These are phyloP conservation scores for Margaritifera margaritifera DNA, from an alignment of 2,888 invertebrate genomes.

Conservation along the genomic window DNA sequence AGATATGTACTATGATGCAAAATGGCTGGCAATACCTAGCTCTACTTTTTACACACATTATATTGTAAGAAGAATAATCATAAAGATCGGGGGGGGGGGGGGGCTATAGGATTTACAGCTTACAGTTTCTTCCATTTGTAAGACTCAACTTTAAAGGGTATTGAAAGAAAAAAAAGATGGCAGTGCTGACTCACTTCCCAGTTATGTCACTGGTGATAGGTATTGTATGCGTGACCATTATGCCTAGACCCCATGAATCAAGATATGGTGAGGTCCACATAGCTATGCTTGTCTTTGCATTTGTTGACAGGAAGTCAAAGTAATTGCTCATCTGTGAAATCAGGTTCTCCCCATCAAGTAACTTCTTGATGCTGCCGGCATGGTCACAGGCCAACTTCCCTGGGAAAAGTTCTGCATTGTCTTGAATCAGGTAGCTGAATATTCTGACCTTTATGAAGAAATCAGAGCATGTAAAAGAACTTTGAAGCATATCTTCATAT, in stretches of 20 bases:
- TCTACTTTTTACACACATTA: too few relatives aligned
- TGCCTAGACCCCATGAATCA: constrained; percentile 72
- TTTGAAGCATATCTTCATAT: too few relatives aligned
- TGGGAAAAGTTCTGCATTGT: constrained; percentile 72
- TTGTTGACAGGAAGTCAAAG: constrained; percentile 71
- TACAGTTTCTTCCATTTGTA: not conserved
- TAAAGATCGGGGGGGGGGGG: not conserved
- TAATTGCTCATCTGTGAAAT: constrained; percentile 74
- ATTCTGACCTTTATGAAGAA: constrained; percentile 63
- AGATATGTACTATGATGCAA: too few relatives aligned
- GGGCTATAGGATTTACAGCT: not conserved
- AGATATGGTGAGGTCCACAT: constrained; percentile 74
- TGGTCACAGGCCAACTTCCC: constrained; percentile 70
- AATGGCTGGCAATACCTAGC: too few relatives aligned
- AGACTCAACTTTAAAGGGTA: not conserved
- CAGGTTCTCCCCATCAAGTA: constrained; percentile 71
- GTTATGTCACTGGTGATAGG: constrained; percentile 69
- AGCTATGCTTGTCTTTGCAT: constrained; percentile 67
- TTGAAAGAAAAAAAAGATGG: not conserved
- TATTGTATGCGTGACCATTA: constrained; percentile 73
- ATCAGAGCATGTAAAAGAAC: not conserved
- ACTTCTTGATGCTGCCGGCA: constrained; percentile 70
- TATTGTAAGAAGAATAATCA: not conserved
- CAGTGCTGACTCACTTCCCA: constrained; percentile 56
- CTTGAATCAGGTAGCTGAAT: constrained; percentile 73